Base-by-base conservation (phyloP, 2,888 invertebrate species). In the Epinotia ramella region DNA sequence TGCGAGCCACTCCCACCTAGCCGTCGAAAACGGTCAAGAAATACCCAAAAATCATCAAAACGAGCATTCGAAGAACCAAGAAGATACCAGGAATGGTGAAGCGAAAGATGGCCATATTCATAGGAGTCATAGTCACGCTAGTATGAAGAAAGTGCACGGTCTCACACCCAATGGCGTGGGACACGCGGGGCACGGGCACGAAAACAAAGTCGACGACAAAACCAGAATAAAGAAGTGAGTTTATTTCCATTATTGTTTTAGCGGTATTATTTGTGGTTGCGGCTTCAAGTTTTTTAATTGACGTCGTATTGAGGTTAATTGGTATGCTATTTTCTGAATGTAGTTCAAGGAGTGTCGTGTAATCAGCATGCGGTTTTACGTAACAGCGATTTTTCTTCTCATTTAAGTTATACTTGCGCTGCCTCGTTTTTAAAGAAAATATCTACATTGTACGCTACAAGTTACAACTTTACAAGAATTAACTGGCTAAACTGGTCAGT, bases 91-190 rank as follows among this genome's bases (percentile, higher is more conserved):
- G 44, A 68, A 57, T 20, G 68, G n/a, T 60, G 69, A 68, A 60
- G 67, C 73, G n/a, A 79, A 78, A 59, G 83, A 84, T 28, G 81
- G 81, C 40, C 89, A 92, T 69, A 92, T 94, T 77, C 92, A 92
- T 66, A 90, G 91, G 77, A 93, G 92, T 76, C 92, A 93, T 79
- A 94, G 94, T 81, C 93, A 94, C 79, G 88, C 92, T 69, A 94
- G 91, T 78, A 92, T 94, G 89, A 94, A 92, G 84, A 90, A 84
- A 76, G 84, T 81, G 16, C 93, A 93, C 79, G 88, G 86, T 2
- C 81, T 89, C 28, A 89, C 82, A 46, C 92, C 94, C 0, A 94
- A 94, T 76, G 94, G 93, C n/a, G 77, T 91, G 13, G 88, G 87
- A 20, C 91, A 91, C 78, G 85, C 87, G 68, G 86, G 80, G 67